These are phyloP conservation scores for Nansenia antarctica DNA, from an alignment of 2,113 vertebrate genomes.

Conservation along the genomic window DNA sequence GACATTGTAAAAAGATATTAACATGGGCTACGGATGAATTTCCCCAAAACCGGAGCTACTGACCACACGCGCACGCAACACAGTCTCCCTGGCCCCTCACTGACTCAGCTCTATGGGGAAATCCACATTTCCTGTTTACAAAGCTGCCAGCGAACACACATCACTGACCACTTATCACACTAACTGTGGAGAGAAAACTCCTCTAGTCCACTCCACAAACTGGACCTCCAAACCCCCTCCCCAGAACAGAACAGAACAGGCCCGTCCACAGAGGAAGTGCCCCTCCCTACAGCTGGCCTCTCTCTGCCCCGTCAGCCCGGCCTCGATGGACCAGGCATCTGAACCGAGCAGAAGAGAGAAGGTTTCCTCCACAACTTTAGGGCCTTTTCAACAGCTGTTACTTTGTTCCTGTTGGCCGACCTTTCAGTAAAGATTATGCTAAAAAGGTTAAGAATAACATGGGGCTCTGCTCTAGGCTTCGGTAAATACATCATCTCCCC, in stretches of 20 bases:
- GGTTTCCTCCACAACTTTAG: not conserved
- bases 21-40: too few species aligned
- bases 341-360: not conserved
- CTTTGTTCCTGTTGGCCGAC: not conserved
- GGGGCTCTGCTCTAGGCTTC: not conserved
- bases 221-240: slow-evolving; percentile 12
- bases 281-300: not conserved
- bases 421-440: not conserved
- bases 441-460: not conserved
- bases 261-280: slow-evolving; percentile 29
- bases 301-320: not conserved
- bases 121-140: slow-evolving; percentile 78
- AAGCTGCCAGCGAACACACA: slow-evolving; percentile 38
- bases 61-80: not conserved
- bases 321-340: not conserved
- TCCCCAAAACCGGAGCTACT: not conserved
- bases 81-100: slow-evolving; percentile 31
- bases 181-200: slow-evolving; percentile 20
- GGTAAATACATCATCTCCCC: not conserved
- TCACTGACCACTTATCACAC: slow-evolving; percentile 54
- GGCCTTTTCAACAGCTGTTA: slow-evolving; percentile 3
- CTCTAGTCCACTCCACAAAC: not conserved
- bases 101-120: slow-evolving; percentile 52
- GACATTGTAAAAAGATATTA: too few species aligned
- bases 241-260: slow-evolving; percentile 23